These are phyloP conservation scores for Pegoplata infirma DNA, from an alignment of 2,888 invertebrate species.

Conservation along the genomic window DNA sequence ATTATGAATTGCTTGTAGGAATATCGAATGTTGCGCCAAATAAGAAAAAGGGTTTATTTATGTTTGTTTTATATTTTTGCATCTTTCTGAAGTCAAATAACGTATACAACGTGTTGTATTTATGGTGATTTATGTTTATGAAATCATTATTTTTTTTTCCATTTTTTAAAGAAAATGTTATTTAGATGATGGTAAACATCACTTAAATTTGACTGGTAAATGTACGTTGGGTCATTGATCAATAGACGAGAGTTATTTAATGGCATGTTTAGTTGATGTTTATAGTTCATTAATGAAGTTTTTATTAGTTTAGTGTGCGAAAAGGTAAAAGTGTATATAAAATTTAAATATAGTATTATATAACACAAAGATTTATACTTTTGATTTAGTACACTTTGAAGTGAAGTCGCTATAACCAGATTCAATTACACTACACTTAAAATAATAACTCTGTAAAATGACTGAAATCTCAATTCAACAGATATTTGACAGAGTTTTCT, in stretches of 20 bases:
- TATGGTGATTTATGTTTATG: conserved; percentile 57
- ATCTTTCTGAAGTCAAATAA: conserved; percentile 32
- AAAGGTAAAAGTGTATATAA: too few species aligned
- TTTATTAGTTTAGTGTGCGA: neutral
- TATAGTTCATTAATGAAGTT: conserved; percentile 34
- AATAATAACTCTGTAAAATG: too few species aligned
- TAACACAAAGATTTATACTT: too few species aligned
- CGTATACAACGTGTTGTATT: conserved; percentile 48
- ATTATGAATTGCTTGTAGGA: conserved; percentile 37
- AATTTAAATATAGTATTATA: too few species aligned
- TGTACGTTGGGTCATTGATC: conserved; percentile 47
- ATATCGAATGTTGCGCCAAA: conserved; percentile 2
- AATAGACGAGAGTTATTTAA: neutral
- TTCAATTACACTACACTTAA: too few species aligned
- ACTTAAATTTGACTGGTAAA: conserved; percentile 40
- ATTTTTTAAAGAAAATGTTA: conserved; percentile 37
- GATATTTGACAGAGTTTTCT: too few species aligned
- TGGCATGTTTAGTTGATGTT: conserved; percentile 35
- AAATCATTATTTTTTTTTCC: conserved; percentile 61
- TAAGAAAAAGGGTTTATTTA: conserved; percentile 51
- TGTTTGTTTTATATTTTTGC: conserved; percentile 23
- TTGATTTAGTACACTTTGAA: too few species aligned
- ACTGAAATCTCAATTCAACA: too few species aligned
- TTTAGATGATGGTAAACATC: conserved; percentile 42
- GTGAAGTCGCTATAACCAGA: too few species aligned